Evolutionary conservation across 2,888 invertebrate species (phyloP).

Genomic region (Rhorus exstirpatorius): DNA sequence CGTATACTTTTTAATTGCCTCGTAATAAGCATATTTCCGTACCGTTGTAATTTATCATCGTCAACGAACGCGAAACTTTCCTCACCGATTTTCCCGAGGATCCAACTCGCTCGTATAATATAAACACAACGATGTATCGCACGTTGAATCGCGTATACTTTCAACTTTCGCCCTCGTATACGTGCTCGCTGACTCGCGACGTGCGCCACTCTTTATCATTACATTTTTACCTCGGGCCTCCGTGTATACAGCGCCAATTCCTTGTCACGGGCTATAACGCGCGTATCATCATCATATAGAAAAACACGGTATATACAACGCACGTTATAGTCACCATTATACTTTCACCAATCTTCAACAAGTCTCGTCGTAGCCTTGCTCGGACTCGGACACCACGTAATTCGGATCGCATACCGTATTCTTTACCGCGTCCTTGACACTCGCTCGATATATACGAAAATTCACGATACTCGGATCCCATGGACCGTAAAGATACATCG

Average conservation of each 20-base stretch:
- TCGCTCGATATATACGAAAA: slow-evolving; percentile 91
- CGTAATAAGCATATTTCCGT: slow-evolving; percentile 36
- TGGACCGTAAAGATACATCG: slow-evolving; percentile 90
- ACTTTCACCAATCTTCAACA: slow-evolving; percentile 76
- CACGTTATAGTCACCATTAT: too few species aligned
- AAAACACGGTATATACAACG: too few species aligned
- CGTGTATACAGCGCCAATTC: too few species aligned
- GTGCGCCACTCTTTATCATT: too few species aligned
- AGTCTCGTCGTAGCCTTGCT: slow-evolving; percentile 79
- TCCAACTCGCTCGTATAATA: slow-evolving; percentile 13
- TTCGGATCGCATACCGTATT: slow-evolving; percentile 91
- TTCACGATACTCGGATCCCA: slow-evolving; percentile 90
- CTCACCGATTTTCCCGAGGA: slow-evolving; percentile 40
- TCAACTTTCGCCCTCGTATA: slow-evolving; percentile 26
- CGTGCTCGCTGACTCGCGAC: neutral
- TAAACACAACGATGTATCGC: neutral
- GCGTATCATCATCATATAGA: too few species aligned
- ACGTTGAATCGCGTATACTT: slow-evolving; percentile 55
- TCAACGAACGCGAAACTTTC: slow-evolving; percentile 50
- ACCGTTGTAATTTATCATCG: slow-evolving; percentile 13
- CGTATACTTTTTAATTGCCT: slow-evolving; percentile 31
- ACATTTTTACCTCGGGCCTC: too few species aligned
- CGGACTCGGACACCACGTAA: slow-evolving; percentile 79
- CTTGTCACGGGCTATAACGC: too few species aligned
- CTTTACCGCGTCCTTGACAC: slow-evolving; percentile 88